These are phyloP conservation scores for Romanogobio albipinnatus DNA, from an alignment of 2,113 vertebrate genomes.

Conservation along the genomic window DNA sequence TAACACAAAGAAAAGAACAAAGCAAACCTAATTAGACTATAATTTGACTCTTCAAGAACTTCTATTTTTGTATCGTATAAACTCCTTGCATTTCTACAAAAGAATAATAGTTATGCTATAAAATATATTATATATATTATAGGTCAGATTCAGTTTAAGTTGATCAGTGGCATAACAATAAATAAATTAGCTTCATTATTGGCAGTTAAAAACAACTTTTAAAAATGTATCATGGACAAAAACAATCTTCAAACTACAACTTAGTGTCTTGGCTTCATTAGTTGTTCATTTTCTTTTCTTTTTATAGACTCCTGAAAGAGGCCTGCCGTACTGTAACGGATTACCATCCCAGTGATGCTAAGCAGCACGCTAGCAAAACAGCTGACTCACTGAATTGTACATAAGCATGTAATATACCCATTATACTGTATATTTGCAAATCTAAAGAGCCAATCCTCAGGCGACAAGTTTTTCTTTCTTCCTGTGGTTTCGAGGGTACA, in stretches of 20 bases:
- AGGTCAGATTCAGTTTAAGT: not conserved
- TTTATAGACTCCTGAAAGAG: constrained; percentile 11
- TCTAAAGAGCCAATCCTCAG: constrained; percentile 52
- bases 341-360: constrained; percentile 50
- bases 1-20: not conserved
- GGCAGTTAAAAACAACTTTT: not conserved
- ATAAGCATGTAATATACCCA: constrained; percentile 13
- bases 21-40: not conserved
- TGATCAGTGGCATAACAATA: not conserved
- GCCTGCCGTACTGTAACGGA: constrained; percentile 9
- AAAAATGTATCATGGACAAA: not conserved
- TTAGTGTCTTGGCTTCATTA: not conserved
- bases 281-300: constrained; percentile 12
- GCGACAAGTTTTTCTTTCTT: constrained; percentile 36
- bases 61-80: not conserved
- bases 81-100: not conserved
- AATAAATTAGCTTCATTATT: not conserved
- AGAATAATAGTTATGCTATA: not conserved
- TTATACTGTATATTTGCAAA: constrained; percentile 52
- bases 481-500: not conserved
- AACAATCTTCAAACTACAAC: not conserved
- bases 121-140: not conserved
- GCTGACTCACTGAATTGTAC: constrained; percentile 67
- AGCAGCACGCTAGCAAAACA: constrained; percentile 68
- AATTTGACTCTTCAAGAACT: not conserved